A percentile compares a stretch with the other conserved stretches of the same genome.
Conservation (phyloP, 2,888 invertebrate species). For the Elaeidobius kamerunicus region DNA sequence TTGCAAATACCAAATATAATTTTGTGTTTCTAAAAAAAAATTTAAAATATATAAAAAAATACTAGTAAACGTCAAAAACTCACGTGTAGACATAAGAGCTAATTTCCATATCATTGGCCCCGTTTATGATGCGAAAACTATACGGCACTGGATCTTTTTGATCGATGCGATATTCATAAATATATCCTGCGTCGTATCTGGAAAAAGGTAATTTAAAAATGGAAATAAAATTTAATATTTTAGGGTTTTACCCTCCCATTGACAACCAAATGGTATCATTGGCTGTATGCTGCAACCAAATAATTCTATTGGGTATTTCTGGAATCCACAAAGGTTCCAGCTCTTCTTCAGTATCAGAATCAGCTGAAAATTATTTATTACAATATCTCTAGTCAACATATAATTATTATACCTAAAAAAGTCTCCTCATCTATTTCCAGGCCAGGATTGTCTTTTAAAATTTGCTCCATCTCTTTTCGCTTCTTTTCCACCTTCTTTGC, state of each 20-base stretch:
- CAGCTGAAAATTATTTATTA: constrained; percentile 47
- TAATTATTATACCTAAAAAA: constrained; percentile 55
- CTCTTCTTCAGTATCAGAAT: constrained; percentile 57
- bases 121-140: constrained; percentile 51
- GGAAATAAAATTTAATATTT: neutral
- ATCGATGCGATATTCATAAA: constrained; percentile 59
- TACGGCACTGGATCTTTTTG: constrained; percentile 48
- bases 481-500: constrained; percentile 53
- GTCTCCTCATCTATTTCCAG: constrained; percentile 59
- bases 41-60: neutral
- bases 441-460: constrained; percentile 57
- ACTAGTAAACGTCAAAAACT: too few species aligned
- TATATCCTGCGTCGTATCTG: constrained; percentile 62
- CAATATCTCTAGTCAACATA: neutral
- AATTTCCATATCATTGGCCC: constrained; percentile 59
- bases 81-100: constrained; percentile 55
- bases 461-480: constrained; percentile 57
- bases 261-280: constrained; percentile 59
- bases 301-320: constrained; percentile 55
- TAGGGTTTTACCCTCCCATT: constrained; percentile 56
- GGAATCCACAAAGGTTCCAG: constrained; percentile 56
- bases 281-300: constrained; percentile 56
- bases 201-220: constrained; percentile 14
- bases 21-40: neutral
- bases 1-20: constrained; percentile 59